Evolutionary conservation across 2,888 invertebrate genomes (phyloP).

Genomic region (Tetanocera ferruginea): DNA sequence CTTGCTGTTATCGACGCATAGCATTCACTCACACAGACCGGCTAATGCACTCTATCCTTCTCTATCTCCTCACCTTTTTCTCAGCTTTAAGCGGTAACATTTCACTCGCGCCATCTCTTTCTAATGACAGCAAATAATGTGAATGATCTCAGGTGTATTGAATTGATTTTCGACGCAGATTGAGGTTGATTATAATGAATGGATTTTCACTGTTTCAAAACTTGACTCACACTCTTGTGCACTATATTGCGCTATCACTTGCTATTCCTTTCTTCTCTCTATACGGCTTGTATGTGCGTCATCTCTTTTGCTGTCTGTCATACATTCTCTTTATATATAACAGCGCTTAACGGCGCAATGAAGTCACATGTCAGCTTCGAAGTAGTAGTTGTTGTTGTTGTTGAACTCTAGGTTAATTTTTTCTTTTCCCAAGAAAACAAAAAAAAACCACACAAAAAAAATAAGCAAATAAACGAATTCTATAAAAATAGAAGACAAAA

Average conservation of each 20-base stretch:
- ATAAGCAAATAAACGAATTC: slow-evolving; percentile 8
- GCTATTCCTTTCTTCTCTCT: background rate
- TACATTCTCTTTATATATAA: background rate
- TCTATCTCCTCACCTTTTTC: background rate
- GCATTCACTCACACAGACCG: background rate
- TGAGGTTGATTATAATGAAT: slow-evolving; percentile 37
- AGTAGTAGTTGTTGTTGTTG: background rate
- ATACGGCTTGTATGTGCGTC: background rate
- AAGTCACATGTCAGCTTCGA: slow-evolving; percentile 12
- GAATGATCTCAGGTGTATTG: slow-evolving; percentile 37
- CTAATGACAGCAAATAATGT: slow-evolving; percentile 27
- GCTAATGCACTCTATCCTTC: background rate
- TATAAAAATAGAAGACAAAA: slow-evolving; percentile 14
- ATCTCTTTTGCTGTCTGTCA: background rate
- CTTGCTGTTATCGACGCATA: no score
- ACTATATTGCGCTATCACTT: background rate
- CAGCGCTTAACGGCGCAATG: background rate
- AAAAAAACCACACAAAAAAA: slow-evolving; percentile 22
- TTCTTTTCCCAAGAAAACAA: slow-evolving; percentile 17
- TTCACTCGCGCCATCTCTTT: background rate
- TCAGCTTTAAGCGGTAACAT: background rate
- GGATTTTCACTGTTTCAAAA: slow-evolving; percentile 3
- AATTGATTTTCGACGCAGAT: slow-evolving; percentile 30
- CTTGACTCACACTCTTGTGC: background rate
- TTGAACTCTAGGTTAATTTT: slow-evolving; percentile 19